Percentiles rank a stretch among this genome's conserved stretches.
Evolutionary conservation across 2,113 vertebrate genomes (phyloP).

Genomic region (Atherinomorus stipes): DNA sequence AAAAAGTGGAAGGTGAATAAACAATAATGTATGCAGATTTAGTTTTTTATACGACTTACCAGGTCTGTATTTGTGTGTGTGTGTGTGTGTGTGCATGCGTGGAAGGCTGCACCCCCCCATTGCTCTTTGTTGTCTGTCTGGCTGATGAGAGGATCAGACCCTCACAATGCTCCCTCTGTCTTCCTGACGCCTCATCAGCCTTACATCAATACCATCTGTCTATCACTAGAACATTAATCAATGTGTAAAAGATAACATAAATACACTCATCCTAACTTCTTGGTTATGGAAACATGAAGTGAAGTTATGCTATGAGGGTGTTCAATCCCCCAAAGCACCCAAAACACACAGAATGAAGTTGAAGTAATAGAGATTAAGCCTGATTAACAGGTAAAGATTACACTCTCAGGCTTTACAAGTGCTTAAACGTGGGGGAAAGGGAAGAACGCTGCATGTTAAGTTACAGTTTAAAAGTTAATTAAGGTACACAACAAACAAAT

Average conservation of each 20-base stretch:
- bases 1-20: slow-evolving; percentile 30
- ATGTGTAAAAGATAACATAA: neutral
- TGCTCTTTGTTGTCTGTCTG: slow-evolving; percentile 68
- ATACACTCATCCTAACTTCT: neutral
- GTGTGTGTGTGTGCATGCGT: slow-evolving; percentile 26
- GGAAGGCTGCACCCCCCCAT: slow-evolving; percentile 18
- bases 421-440: slow-evolving; percentile 20
- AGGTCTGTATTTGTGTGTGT: neutral
- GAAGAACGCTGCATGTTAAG: slow-evolving; percentile 19
- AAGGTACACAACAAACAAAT: neutral
- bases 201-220: slow-evolving; percentile 44
- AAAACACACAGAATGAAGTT: neutral
- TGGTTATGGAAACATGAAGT: neutral
- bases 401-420: neutral
- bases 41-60: slow-evolving; percentile 44
- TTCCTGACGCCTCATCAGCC: slow-evolving; percentile 44
- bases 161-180: slow-evolving; percentile 74
- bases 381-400: slow-evolving; percentile 34
- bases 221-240: slow-evolving; percentile 24
- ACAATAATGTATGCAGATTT: slow-evolving; percentile 37
- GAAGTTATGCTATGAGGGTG: neutral
- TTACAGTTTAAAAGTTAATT: slow-evolving; percentile 1
- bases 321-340: neutral
- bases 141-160: slow-evolving; percentile 52
- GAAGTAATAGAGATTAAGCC: slow-evolving; percentile 24